phyloP scores from a whole-genome alignment of 2,888 invertebrate species.

The Leucophora obtusa region DNA sequence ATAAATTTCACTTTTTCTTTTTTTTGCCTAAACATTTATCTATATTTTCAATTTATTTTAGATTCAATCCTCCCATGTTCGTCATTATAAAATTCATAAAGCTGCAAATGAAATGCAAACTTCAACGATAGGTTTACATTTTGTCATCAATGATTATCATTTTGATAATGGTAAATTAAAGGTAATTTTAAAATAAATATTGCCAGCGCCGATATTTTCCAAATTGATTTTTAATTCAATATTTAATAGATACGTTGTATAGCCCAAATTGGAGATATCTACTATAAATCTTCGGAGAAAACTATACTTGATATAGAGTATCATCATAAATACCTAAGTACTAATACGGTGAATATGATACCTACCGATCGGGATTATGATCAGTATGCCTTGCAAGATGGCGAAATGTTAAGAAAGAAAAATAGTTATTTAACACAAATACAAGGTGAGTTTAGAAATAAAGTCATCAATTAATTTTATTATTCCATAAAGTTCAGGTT shows the following conservation, averaged over 20 bases:
- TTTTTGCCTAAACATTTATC: no score
- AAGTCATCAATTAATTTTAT: not conserved
- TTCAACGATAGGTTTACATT: slow-evolving; percentile 80
- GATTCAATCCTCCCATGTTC: slow-evolving; percentile 76
- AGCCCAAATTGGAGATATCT: slow-evolving; percentile 83
- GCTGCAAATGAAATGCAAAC: slow-evolving; percentile 78
- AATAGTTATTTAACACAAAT: slow-evolving; percentile 77
- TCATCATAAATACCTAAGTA: slow-evolving; percentile 68
- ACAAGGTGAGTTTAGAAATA: slow-evolving; percentile 73
- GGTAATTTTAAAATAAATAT: slow-evolving; percentile 68
- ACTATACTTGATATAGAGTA: slow-evolving; percentile 80
- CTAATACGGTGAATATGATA: slow-evolving; percentile 74
- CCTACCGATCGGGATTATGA: slow-evolving; percentile 72
- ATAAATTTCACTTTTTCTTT: no score
- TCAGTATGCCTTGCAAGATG: slow-evolving; percentile 76
- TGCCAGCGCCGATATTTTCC: not conserved
- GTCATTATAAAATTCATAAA: slow-evolving; percentile 74
- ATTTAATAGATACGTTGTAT: slow-evolving; percentile 81
- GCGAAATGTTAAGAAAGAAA: slow-evolving; percentile 75
- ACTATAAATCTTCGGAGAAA: slow-evolving; percentile 84
- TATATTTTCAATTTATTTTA: slow-evolving; percentile 60
- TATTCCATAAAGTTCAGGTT: no score
- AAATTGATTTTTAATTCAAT: not conserved
- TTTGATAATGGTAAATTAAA: slow-evolving; percentile 81
- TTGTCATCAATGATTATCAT: slow-evolving; percentile 80